Conservation (phyloP, 2,888 invertebrate genomes). For the Tryphoninae sp. region DNA sequence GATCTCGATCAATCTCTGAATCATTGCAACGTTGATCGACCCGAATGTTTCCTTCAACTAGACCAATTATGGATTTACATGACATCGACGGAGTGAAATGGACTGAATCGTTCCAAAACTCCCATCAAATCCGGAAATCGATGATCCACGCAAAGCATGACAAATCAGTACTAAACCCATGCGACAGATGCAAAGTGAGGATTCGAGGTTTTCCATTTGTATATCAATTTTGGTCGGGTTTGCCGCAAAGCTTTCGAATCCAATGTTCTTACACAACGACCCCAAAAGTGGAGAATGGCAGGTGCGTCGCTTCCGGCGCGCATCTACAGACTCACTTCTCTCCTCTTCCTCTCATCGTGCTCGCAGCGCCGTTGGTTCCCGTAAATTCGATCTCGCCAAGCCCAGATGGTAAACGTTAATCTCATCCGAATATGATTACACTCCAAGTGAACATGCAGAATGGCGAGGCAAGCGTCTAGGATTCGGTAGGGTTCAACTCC, state of each 20-base stretch:
- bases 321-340: not conserved
- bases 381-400: conserved; percentile 43
- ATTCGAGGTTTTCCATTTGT: conserved; percentile 40
- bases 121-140: not conserved
- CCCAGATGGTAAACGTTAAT: conserved; percentile 54
- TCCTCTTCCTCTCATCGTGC: not conserved
- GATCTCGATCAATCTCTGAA: not conserved
- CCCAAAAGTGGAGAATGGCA: conserved; percentile 23
- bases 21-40: not conserved
- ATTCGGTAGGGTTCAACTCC: conserved; percentile 42
- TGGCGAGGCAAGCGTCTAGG: conserved; percentile 30
- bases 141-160: not conserved
- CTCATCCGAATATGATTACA: conserved; percentile 60
- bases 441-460: conserved; percentile 28
- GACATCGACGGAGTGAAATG: too few relatives aligned
- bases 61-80: too few relatives aligned
- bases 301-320: not conserved
- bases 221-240: not conserved
- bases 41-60: too few relatives aligned
- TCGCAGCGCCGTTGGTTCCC: conserved; percentile 8
- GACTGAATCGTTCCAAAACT: too few relatives aligned
- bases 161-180: conserved; percentile 28
- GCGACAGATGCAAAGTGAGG: conserved; percentile 39
- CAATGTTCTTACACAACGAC: conserved; percentile 45
- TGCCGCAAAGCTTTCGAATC: conserved; percentile 19